Evolutionary conservation across 2,888 invertebrate genomes (phyloP).

Genomic region (Orthonychiurus folsomi): DNA sequence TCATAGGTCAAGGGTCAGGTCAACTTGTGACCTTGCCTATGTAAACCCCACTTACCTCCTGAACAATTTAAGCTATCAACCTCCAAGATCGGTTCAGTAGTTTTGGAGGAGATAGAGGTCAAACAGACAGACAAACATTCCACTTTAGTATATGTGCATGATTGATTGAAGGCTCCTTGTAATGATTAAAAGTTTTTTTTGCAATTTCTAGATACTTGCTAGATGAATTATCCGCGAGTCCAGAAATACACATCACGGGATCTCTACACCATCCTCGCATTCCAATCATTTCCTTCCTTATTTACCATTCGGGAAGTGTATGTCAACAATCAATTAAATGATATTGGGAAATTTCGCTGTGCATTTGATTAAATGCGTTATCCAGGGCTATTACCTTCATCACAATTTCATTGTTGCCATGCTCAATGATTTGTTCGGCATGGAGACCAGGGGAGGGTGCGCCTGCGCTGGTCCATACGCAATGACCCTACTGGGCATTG

Average conservation of each 20-base stretch:
- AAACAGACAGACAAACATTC: too few relatives aligned
- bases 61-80: too few relatives aligned
- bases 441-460: constrained; percentile 68
- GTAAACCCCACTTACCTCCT: too few relatives aligned
- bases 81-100: too few relatives aligned
- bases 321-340: constrained; percentile 39
- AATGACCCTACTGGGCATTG: constrained; percentile 74
- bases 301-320: constrained; percentile 64
- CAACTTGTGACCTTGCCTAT: too few relatives aligned
- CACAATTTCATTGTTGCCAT: constrained; percentile 79
- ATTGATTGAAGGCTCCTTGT: too few relatives aligned
- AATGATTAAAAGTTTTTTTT: too few relatives aligned
- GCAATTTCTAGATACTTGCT: constrained; percentile 27
- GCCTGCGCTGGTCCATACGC: constrained; percentile 53
- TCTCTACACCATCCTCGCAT: constrained; percentile 48
- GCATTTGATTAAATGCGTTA: neutral
- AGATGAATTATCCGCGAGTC: constrained; percentile 47
- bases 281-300: constrained; percentile 77
- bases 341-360: neutral
- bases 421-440: constrained; percentile 83
- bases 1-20: too few relatives aligned
- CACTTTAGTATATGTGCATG: too few relatives aligned
- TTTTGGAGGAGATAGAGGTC: too few relatives aligned
- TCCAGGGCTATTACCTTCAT: constrained; percentile 59
- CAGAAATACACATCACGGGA: constrained; percentile 71